phyloP scores from a whole-genome alignment of 2,113 vertebrate species.

The Cyanoderma ruficeps region DNA sequence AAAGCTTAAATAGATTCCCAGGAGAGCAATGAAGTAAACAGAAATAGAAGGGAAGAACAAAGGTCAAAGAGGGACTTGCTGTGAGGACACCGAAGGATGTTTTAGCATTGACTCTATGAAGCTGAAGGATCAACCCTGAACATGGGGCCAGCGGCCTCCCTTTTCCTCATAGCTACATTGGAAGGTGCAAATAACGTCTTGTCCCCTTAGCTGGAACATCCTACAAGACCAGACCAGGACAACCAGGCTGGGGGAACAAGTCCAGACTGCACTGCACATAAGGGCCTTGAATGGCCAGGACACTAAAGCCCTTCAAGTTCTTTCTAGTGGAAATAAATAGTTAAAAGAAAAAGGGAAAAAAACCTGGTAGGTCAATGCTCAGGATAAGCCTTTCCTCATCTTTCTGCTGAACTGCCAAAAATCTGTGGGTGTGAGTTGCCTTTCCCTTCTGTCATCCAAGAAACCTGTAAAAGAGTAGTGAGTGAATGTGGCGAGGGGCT shows the following conservation, averaged over 20 bases:
- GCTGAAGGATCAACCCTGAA: accelerated
- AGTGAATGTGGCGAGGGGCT: not conserved
- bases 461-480: not conserved
- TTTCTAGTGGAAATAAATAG: slow-evolving; percentile 39
- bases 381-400: not conserved
- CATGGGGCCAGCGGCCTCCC: not conserved
- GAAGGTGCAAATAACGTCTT: not conserved
- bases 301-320: slow-evolving; percentile 6
- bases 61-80: not conserved
- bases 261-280: not conserved
- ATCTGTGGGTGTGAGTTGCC: not conserved
- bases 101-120: not conserved
- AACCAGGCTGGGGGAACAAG: accelerated
- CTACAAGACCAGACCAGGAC: not conserved
- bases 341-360: slow-evolving; percentile 57
- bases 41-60: not conserved
- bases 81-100: not conserved
- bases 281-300: accelerated
- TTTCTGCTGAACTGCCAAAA: not conserved
- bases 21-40: not conserved
- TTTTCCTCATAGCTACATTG: not conserved
- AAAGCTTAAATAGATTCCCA: not conserved
- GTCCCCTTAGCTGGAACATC: not conserved
- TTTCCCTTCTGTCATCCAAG: not conserved
- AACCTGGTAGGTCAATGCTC: slow-evolving; percentile 48